Evolutionary conservation across 1,140 invertebrate genomes (phyloP).

Genomic region (Eupristina koningsbergeri): DNA sequence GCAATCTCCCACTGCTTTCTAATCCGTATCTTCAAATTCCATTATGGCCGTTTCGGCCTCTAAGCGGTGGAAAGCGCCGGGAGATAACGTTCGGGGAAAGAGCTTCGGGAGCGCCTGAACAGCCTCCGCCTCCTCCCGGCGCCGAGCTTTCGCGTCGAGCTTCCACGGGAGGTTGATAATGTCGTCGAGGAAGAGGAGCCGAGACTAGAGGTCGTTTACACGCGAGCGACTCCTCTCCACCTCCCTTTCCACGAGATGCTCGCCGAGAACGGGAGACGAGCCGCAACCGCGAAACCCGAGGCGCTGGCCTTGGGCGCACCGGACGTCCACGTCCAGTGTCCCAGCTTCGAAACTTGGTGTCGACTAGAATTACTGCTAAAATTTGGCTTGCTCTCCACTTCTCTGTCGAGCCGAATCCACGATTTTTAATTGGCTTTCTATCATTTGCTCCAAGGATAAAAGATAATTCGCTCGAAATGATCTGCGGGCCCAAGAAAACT

Average conservation of each 20-base stretch:
- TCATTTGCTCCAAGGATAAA: too few relatives aligned
- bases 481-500: too few relatives aligned
- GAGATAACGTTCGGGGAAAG: constrained; percentile 7
- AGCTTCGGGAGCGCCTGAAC: background rate
- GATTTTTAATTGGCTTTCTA: constrained; percentile 6
- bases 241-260: background rate
- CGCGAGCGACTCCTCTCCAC: background rate
- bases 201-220: background rate
- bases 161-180: background rate
- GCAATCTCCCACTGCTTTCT: constrained; percentile 25
- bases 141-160: background rate
- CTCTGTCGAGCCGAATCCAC: background rate
- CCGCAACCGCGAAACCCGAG: background rate
- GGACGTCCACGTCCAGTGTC: too few relatives aligned
- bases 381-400: background rate
- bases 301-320: background rate
- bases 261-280: background rate
- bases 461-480: too few relatives aligned
- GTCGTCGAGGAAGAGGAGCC: background rate
- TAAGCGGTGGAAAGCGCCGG: background rate
- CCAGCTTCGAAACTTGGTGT: constrained; percentile 4
- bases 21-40: constrained; percentile 27
- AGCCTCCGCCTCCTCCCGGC: background rate
- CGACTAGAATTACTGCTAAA: constrained; percentile 6
- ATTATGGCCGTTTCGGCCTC: constrained; percentile 16